Evolutionary conservation across 2,113 vertebrate species (phyloP), one percentile per base, ranked within the genome.

Genomic region (Pedionomus torquatus): DNA sequence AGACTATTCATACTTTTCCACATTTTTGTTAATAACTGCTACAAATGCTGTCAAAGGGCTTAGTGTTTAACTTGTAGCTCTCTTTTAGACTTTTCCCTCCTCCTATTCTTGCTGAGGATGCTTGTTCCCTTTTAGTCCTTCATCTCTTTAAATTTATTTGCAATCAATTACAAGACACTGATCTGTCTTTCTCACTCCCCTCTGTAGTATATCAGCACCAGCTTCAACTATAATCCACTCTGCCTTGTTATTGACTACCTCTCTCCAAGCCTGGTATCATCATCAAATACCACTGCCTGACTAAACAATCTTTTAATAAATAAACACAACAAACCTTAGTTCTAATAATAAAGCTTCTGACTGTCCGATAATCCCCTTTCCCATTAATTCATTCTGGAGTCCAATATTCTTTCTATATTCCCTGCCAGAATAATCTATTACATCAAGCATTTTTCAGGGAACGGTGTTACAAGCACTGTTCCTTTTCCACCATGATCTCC

Each of bases 181-280:
- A 94, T 94, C 94, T 95, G 80, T 92, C 94, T 94, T 69, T 85
- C 83, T 89, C 44, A 54, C 31, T 91, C 10, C 11, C 61, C 82
- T 61, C 89, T 87, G 49, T 51, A 82, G 61, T 87, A 68, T 85
- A 96, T 95, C 92, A 95, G 63, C 87, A 91, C 63, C 52, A 87
- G 74, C 54, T 91, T 89, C 91, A 89, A 70, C 89, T 93, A 78
- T 95, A 97, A 97, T 97, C 93, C 89, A 87, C 93, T 97, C 89
- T 89, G 74, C 74, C 63, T 85, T 70, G 55, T 91, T 96, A 97
- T 95, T 96, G 96, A 96, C 93, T 85, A 81, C 58, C 49, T 90
- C 46, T 49, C 55, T 94, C 57, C 89, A 89, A 91, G 61, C 57
- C 63, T 35, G 58, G 89, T 83, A 91, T 93, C 86, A 52, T 85